phyloP scores from a whole-genome alignment of 2,113 vertebrate genomes.

The Sapajus apella region DNA sequence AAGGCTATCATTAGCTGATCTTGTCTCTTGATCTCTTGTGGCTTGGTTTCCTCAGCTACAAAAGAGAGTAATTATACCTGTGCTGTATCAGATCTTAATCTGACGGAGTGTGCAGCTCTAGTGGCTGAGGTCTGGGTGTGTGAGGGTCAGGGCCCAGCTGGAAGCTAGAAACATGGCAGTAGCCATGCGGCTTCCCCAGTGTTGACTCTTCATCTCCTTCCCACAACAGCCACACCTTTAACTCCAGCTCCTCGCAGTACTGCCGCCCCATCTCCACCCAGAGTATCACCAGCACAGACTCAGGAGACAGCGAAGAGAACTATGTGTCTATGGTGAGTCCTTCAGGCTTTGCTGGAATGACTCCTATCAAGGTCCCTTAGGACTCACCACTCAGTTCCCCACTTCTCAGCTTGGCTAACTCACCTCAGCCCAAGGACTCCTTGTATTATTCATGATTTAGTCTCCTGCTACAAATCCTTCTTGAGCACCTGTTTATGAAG shows the following conservation, averaged over 20 bases:
- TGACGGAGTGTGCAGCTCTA: not conserved
- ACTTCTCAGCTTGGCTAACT: not conserved
- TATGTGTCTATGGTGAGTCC: slow-evolving; percentile 96
- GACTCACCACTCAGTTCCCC: not conserved
- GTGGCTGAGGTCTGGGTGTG: not conserved
- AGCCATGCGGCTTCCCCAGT: not conserved
- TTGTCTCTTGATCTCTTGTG: not conserved
- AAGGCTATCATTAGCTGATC: not conserved
- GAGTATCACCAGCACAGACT: slow-evolving; percentile 99
- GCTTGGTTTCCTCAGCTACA: not conserved
- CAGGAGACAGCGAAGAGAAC: slow-evolving; percentile 98
- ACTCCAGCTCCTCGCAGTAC: slow-evolving; percentile 91
- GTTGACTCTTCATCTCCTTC: not conserved
- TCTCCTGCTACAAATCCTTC: not conserved
- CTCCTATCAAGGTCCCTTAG: not conserved
- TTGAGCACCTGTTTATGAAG: not conserved
- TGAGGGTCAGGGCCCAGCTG: not conserved
- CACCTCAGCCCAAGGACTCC: not conserved
- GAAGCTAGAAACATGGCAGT: not conserved
- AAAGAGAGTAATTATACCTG: not conserved
- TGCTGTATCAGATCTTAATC: not conserved
- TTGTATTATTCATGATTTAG: no score
- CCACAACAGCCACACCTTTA: slow-evolving; percentile 89
- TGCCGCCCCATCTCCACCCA: slow-evolving; percentile 98
- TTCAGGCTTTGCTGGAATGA: fast-evolving